Percentiles rank a stretch among this genome's conserved stretches.
Conservation (phyloP, 2,888 invertebrate genomes). For the Meghimatium bilineatum region DNA sequence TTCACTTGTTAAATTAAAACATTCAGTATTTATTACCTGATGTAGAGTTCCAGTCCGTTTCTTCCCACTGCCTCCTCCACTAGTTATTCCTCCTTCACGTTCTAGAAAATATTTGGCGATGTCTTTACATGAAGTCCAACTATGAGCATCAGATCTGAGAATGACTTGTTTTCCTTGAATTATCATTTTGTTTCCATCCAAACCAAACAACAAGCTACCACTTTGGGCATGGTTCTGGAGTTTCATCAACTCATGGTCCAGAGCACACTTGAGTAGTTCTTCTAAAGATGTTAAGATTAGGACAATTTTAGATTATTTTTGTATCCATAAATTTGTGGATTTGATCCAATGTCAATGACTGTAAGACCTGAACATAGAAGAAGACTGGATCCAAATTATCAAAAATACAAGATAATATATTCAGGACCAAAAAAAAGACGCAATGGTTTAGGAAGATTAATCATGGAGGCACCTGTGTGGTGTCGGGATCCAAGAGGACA, state of each 20-base stretch:
- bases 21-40: constrained; percentile 10
- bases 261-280: constrained; percentile 32
- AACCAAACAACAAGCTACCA: constrained; percentile 43
- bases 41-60: not conserved
- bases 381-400: too few relatives aligned
- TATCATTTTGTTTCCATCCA: constrained; percentile 32
- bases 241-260: constrained; percentile 39
- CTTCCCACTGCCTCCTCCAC: constrained; percentile 13
- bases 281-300: not conserved
- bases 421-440: too few relatives aligned
- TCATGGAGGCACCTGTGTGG: too few relatives aligned
- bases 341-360: too few relatives aligned
- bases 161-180: constrained; percentile 33
- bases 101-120: constrained; percentile 52
- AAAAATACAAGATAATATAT: too few relatives aligned
- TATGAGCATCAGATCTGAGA: constrained; percentile 50
- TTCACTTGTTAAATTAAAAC: too few relatives aligned
- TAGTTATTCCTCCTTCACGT: constrained; percentile 55
- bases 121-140: constrained; percentile 53
- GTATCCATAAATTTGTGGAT: not conserved
- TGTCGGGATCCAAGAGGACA: too few relatives aligned
- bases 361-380: too few relatives aligned
- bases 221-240: constrained; percentile 35
- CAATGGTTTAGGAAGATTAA: too few relatives aligned
- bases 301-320: too few relatives aligned